Percentiles rank a stretch among this genome's conserved stretches.
Evolutionary conservation across 2,113 vertebrate species (phyloP).

Genomic region (Ceratotherium simum): DNA sequence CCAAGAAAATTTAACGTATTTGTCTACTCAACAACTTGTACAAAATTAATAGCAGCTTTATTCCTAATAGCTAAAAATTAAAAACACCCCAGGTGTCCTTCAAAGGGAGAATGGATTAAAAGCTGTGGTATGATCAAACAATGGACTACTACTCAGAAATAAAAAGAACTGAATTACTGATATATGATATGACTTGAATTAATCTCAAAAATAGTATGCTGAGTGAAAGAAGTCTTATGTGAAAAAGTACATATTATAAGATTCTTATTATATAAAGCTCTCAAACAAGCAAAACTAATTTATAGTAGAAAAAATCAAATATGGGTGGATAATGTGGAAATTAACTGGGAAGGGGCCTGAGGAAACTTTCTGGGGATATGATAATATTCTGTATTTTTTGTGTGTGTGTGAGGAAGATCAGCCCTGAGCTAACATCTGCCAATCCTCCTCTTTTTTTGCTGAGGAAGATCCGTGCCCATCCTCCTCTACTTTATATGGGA

Average conservation of each 20-base stretch:
- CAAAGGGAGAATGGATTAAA: not conserved
- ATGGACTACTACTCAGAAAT: not conserved
- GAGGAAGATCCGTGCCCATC: too few relatives aligned
- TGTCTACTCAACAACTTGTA: not conserved
- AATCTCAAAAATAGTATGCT: not conserved
- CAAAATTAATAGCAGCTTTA: not conserved
- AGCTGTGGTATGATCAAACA: not conserved
- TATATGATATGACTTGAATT: not conserved
- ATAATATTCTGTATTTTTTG: not conserved
- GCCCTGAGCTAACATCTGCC: too few relatives aligned
- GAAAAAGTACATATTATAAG: not conserved
- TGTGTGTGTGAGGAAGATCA: too few relatives aligned
- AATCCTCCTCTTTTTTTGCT: too few relatives aligned
- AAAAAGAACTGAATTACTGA: not conserved
- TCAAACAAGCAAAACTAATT: not conserved
- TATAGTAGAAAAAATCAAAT: not conserved
- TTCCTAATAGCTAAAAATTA: not conserved
- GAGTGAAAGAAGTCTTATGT: not conserved
- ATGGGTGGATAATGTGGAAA: not conserved
- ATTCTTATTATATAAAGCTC: not conserved
- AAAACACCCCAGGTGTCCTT: not conserved
- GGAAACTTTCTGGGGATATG: not conserved
- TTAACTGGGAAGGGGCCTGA: not conserved
- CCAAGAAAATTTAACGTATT: not conserved
- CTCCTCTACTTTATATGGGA: too few relatives aligned